Conservation (phyloP, 2,797 vertebrate genomes). For the Hephaestus fuliginosus region DNA sequence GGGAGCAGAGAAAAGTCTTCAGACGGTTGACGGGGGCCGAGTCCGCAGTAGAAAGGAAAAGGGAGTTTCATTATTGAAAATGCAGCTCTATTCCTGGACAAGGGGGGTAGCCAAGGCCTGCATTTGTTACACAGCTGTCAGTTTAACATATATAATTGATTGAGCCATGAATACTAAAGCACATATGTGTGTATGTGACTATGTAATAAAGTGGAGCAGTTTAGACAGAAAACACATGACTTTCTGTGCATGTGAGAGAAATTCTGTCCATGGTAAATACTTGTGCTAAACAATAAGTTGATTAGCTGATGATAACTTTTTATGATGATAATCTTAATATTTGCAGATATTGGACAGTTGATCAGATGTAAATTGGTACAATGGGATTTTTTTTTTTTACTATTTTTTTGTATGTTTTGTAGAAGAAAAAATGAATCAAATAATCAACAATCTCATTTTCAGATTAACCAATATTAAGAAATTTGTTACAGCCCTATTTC, state of each 20-base stretch:
- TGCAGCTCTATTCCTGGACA: constrained; percentile 46
- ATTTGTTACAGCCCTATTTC: background rate
- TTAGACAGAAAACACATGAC: background rate
- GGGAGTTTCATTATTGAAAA: constrained; percentile 62
- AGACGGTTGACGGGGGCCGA: background rate
- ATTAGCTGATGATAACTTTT: too few relatives aligned
- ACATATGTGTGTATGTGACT: constrained; percentile 4
- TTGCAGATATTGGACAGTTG: background rate
- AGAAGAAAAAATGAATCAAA: background rate
- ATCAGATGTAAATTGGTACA: background rate
- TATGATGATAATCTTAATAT: background rate
- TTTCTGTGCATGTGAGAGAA: too few relatives aligned
- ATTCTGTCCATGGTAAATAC: too few relatives aligned
- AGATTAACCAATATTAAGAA: background rate
- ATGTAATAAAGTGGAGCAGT: background rate
- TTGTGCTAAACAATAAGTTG: too few relatives aligned
- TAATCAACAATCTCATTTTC: background rate
- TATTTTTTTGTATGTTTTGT: background rate
- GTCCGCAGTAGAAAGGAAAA: constrained; percentile 20
- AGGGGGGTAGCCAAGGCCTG: constrained; percentile 18
- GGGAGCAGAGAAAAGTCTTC: constrained; percentile 1
- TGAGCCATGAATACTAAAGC: constrained; percentile 21
- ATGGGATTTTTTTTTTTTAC: background rate
- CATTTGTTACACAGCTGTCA: constrained; percentile 43
- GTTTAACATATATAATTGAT: constrained; percentile 58